Evolutionary conservation across 2,888 invertebrate species (phyloP), one percentile per base, ranked within the genome.

Genomic region (Aphrophora alni): DNA sequence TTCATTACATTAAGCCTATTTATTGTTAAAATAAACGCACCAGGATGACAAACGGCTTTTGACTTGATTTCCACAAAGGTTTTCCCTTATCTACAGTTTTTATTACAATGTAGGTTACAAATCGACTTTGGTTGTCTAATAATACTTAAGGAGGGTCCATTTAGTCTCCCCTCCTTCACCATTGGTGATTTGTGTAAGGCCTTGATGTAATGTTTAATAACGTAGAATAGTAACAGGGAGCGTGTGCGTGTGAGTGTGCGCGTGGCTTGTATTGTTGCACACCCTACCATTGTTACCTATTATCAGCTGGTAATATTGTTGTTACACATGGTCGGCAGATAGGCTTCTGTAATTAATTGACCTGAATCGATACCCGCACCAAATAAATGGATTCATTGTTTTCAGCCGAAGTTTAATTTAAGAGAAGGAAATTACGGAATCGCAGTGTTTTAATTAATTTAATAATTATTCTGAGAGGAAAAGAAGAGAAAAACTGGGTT

Each of bases 21-120:
- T 59, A 59, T 59, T 21, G 59, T 59, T 21, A 4, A 59, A 59
- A 59, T 59, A 59, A 59, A 21, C 59, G 59, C 21, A 21, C 4
- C 59, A 2, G 59, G 10, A 14, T n/a, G 59, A 21, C 59, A 59
- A 59, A 59, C n/a, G 59, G 59, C 59, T 1, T 21, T 59, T 10
- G 21, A 59, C 21, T 33, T 33, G 33, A 33, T 33, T 33, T 33
- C 33, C 8, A 33, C 33, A 33, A 21, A 21, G 7, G 59, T n/a
- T 59, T 59, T 59, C 59, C 59, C 59, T 59, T 59, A 59, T 59
- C 59, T 59, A 21, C 59, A n/a, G 59, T 59, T 59, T 59, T 59
- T 59, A 59, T 59, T 59, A 59, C 59, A 59, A 59, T 59, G 59
- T 21, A 59, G 59, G 59, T 59, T 59, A 59, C 59, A 59, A 59